phyloP scores from a whole-genome alignment of 1,140 invertebrate species.

The Drosophila murphyi region DNA sequence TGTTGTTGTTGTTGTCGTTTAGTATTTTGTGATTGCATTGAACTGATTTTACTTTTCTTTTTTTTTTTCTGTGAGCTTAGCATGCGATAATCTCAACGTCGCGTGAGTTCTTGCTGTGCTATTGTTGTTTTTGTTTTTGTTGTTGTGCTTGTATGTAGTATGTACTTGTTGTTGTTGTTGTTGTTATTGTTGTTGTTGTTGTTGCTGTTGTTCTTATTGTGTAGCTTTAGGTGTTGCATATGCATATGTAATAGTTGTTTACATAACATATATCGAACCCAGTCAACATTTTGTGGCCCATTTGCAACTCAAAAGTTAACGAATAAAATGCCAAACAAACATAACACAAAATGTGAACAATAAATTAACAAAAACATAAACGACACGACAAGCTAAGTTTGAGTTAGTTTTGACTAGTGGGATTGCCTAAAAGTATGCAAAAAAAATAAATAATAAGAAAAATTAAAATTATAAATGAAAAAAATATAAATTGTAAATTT shows the following conservation, averaged over 20 bases:
- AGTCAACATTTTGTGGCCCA: slow-evolving; percentile 17
- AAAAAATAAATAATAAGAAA: slow-evolving; percentile 50
- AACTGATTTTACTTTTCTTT: slow-evolving; percentile 50
- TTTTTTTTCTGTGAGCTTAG: slow-evolving; percentile 68
- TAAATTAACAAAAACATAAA: slow-evolving; percentile 62
- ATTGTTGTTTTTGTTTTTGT: slow-evolving; percentile 44
- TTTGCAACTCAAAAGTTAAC: slow-evolving; percentile 52
- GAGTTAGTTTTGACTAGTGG: slow-evolving; percentile 84
- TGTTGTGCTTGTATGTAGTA: slow-evolving; percentile 42
- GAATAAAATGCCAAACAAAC: slow-evolving; percentile 61
- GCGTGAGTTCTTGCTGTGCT: slow-evolving; percentile 57
- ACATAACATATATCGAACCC: slow-evolving; percentile 48
- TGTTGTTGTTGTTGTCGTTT: slow-evolving; percentile 58
- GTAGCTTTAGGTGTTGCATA: slow-evolving; percentile 57
- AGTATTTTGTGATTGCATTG: slow-evolving; percentile 67
- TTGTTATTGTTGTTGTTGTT: slow-evolving; percentile 31
- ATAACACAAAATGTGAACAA: slow-evolving; percentile 69
- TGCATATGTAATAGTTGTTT: slow-evolving; percentile 37
- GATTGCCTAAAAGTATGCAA: slow-evolving; percentile 82
- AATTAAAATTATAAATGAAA: slow-evolving; percentile 31
- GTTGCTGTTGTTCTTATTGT: slow-evolving; percentile 18
- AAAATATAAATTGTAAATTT: neutral
- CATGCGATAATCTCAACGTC: slow-evolving; percentile 78
- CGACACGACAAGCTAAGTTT: slow-evolving; percentile 65
- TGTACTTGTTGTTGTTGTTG: slow-evolving; percentile 31